phyloP scores from a whole-genome alignment of 2,113 vertebrate species.

The Vombatus ursinus region DNA sequence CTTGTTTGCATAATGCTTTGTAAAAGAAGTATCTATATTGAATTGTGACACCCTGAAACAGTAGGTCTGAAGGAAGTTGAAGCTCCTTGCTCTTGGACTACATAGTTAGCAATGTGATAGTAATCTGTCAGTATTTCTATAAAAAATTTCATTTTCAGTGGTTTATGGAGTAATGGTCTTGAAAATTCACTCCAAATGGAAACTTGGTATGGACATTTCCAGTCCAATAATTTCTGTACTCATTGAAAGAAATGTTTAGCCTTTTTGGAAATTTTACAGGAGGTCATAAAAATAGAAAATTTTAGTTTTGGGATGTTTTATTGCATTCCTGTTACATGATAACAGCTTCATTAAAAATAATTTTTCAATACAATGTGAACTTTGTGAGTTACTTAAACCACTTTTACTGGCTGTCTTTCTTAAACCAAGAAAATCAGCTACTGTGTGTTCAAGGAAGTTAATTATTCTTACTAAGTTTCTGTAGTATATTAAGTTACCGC shows the following conservation, averaged over 20 bases:
- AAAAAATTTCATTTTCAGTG: constrained; percentile 62
- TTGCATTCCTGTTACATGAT: constrained; percentile 66
- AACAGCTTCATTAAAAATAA: constrained; percentile 73
- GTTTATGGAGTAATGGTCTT: constrained; percentile 73
- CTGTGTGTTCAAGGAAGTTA: constrained; percentile 2
- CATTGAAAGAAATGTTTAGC: constrained; percentile 78
- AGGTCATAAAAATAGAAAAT: constrained; percentile 70
- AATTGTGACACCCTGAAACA: constrained; percentile 27
- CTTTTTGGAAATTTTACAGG: constrained; percentile 75
- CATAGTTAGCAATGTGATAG: constrained; percentile 58
- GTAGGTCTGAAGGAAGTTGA: constrained; percentile 12
- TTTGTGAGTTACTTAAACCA: constrained; percentile 43
- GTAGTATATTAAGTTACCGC: constrained; percentile 20
- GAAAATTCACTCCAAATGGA: constrained; percentile 74
- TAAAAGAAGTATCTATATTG: constrained; percentile 42
- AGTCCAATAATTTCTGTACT: constrained; percentile 75
- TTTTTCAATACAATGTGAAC: constrained; percentile 56
- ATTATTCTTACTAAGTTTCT: constrained; percentile 37
- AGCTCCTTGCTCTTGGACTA: constrained; percentile 47
- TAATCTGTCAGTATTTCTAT: constrained; percentile 70
- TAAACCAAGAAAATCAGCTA: constrained; percentile 17
- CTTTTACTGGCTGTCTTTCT: constrained; percentile 10
- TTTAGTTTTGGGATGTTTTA: constrained; percentile 75
- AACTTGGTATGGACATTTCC: constrained; percentile 75
- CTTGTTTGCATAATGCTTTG: constrained; percentile 38